Evolutionary conservation across 2,113 vertebrate species (phyloP).

Genomic region (Dasyornis broadbenti): DNA sequence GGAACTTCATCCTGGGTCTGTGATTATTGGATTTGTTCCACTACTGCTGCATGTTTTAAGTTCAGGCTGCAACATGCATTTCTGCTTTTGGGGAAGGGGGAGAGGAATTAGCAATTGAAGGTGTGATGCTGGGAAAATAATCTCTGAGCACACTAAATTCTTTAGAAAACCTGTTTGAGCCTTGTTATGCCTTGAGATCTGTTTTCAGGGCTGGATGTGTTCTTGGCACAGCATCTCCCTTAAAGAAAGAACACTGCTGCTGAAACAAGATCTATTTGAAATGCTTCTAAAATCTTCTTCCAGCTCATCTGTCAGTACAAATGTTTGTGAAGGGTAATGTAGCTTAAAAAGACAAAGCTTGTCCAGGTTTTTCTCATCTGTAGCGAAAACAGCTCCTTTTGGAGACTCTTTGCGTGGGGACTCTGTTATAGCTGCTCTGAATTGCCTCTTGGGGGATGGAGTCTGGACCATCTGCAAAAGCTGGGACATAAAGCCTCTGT

Average conservation of each 20-base stretch:
- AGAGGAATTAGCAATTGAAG: not conserved
- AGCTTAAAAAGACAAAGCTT: not conserved
- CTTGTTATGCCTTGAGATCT: not conserved
- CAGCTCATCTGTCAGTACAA: conserved; percentile 26
- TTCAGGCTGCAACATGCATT: not conserved
- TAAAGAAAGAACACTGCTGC: conserved; percentile 14
- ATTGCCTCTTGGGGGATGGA: not conserved
- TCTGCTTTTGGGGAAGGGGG: not conserved
- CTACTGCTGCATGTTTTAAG: not conserved
- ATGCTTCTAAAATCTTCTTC: conserved; percentile 18
- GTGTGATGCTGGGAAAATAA: not conserved
- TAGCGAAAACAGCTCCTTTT: not conserved
- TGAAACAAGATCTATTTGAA: not conserved
- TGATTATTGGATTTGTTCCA: not conserved
- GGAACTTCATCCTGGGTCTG: not conserved
- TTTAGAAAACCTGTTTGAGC: not conserved
- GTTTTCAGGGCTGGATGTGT: conserved; percentile 21
- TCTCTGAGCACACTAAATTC: not conserved
- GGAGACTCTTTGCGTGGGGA: not conserved
- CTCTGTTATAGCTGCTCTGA: not conserved
- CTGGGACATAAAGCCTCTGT: not conserved
- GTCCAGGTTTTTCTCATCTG: conserved; percentile 2
- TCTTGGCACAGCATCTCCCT: conserved; percentile 4
- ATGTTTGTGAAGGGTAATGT: not conserved
- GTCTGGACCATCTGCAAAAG: not conserved